Conservation (phyloP, 2,113 vertebrate genomes). For the Ameiurus melas region DNA sequence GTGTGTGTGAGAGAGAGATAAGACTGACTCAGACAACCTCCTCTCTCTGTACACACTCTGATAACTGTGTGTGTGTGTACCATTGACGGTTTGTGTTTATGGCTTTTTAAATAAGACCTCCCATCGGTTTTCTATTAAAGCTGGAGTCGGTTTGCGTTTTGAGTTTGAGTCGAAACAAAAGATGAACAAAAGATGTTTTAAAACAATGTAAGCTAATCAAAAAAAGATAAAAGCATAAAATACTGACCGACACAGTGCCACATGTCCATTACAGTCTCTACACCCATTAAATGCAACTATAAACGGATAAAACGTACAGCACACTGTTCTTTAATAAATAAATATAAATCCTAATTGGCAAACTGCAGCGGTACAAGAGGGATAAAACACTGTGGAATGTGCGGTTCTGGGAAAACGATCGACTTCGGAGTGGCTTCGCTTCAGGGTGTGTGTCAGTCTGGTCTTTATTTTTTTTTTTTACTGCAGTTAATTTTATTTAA, state of each 20-base stretch:
- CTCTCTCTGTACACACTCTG: conserved; percentile 5
- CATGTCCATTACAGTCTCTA: not conserved
- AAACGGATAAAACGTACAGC: not conserved
- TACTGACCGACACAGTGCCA: not conserved
- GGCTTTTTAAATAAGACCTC: not conserved
- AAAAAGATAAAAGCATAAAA: not conserved
- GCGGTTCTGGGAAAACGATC: not conserved
- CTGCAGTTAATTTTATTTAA: not conserved
- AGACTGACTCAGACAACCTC: not conserved
- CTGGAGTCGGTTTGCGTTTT: not conserved
- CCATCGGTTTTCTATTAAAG: not conserved
- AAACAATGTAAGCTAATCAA: not conserved
- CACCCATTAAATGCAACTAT: not conserved
- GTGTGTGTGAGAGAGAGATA: not conserved
- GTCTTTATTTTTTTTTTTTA: not conserved
- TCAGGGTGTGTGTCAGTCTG: not conserved
- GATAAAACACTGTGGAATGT: not conserved
- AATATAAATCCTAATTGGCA: too few relatives aligned
- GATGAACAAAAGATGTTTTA: not conserved
- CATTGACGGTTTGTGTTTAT: conserved; percentile 2
- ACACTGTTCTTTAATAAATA: not conserved
- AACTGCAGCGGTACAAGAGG: not conserved
- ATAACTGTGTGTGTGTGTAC: not conserved
- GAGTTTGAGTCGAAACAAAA: not conserved
- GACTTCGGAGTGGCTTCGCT: not conserved